Percentiles rank a stretch among this genome's conserved stretches.
Conservation (phyloP, 2,797 vertebrate genomes). For the Halcyon chelicuti region DNA sequence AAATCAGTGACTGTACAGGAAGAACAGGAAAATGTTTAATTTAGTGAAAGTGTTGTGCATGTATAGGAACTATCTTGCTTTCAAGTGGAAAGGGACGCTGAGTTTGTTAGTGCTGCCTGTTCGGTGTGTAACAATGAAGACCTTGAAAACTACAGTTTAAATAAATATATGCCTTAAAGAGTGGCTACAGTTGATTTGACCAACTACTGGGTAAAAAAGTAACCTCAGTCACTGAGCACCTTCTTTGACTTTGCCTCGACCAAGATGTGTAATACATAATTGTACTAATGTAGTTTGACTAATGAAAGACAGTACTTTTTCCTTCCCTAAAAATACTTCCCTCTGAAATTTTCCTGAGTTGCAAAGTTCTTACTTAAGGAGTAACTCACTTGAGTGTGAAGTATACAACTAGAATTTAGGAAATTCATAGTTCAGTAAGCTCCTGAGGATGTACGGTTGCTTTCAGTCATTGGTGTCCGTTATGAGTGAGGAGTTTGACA, state of each 20-base stretch:
- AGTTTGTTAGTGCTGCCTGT: neutral
- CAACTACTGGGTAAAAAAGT: neutral
- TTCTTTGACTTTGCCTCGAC: neutral
- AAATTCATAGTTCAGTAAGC: neutral
- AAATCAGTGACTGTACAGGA: neutral
- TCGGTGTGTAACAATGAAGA: neutral
- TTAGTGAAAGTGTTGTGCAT: neutral
- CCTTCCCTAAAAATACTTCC: neutral
- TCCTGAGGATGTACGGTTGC: neutral
- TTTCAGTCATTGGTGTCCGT: neutral
- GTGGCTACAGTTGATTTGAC: neutral
- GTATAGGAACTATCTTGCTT: neutral
- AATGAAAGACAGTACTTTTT: neutral
- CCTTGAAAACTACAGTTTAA: neutral
- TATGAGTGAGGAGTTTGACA: neutral
- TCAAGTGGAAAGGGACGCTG: neutral
- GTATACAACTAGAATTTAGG: neutral
- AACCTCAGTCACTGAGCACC: neutral
- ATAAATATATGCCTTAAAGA: neutral
- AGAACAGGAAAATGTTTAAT: neutral
- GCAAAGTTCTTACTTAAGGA: neutral
- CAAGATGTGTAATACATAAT: neutral
- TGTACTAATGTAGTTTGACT: neutral
- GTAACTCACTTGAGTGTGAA: neutral
- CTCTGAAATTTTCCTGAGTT: neutral